Evolutionary conservation across 2,888 invertebrate genomes (phyloP).

Genomic region (Agriopis marginaria): DNA sequence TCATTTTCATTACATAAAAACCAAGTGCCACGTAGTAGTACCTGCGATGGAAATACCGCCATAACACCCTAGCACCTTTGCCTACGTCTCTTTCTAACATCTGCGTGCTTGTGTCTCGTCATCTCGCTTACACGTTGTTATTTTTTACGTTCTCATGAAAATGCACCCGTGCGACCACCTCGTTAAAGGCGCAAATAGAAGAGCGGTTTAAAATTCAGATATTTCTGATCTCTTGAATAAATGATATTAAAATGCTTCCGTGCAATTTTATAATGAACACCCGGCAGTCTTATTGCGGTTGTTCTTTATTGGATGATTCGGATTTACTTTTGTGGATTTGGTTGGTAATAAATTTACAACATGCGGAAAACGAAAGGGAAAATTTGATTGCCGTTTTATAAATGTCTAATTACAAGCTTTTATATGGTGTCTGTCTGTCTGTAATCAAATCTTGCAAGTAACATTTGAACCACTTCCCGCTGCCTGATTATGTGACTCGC

Average conservation of each 20-base stretch:
- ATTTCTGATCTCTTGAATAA: conserved; percentile 40
- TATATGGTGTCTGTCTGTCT: too few relatives aligned
- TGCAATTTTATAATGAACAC: conserved; percentile 31
- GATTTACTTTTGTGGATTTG: not conserved
- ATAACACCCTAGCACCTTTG: conserved; percentile 48
- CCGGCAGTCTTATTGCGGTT: conserved; percentile 13
- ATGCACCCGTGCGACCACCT: conserved; percentile 49
- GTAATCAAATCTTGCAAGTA: too few relatives aligned
- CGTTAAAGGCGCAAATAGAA: conserved; percentile 50
- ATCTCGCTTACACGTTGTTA: conserved; percentile 50
- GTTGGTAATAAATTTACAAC: not conserved
- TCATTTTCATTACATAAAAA: conserved; percentile 65
- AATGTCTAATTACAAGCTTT: too few relatives aligned
- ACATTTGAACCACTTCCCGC: too few relatives aligned
- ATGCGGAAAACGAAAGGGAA: not conserved
- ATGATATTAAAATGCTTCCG: conserved; percentile 26
- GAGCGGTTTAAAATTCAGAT: conserved; percentile 44
- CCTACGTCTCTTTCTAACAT: conserved; percentile 29
- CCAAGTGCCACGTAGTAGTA: conserved; percentile 48
- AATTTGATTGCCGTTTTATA: too few relatives aligned
- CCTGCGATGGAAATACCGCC: conserved; percentile 51
- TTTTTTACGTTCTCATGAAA: conserved; percentile 54
- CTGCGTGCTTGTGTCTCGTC: not conserved
- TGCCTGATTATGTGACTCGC: too few relatives aligned
- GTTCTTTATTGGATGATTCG: conserved; percentile 14